Evolutionary conservation across 2,888 invertebrate genomes (phyloP), one percentile per base, ranked within the genome.

Genomic region (Eumerus sabulonum): DNA sequence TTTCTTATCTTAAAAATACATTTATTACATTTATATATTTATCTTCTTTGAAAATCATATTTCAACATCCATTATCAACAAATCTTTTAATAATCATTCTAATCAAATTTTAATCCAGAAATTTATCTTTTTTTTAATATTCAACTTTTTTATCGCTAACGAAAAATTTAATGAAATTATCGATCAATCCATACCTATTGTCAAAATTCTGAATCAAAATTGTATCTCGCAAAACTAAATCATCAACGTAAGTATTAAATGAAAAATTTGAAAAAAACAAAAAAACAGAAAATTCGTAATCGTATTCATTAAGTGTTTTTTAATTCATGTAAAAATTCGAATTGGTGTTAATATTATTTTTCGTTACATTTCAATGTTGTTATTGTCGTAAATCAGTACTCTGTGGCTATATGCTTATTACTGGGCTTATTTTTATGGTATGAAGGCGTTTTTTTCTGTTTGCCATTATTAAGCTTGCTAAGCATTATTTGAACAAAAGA

Each of bases 161-260:
- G 79, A 79, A 79, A 70, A 68, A 27, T 27, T 27, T 27, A 27
- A 27, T 7, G 27, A 79, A 79, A 79, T 79, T 79, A 74, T 74
- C 79, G 74, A 79, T 74, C 79, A 79, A 79, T 64, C 79, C 79
- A 79, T 79, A 74, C 57, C 68, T 79, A 79, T 79, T 79, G 79
- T 68, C 77, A 79, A 79, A 79, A 74, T 79, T 79, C 68, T 53
- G 74, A 74, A 79, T 79, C 79, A 79, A 79, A 79, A 79, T 79
- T 79, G 68, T 74, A 74, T 64, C 53, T 79, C 79, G 79, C 68
- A 79, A 76, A 54, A 60, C 56, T 74, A 70, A 79, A 68, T 74
- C 79, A 79, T 74, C 56, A 74, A 79, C 79, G 79, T 79, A 79
- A 79, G 79, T 79, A 79, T 76, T 27, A 4, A 50, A 72, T n/a